Evolutionary conservation across 2,113 vertebrate species (phyloP).

Genomic region (Actenoides lindsayi): DNA sequence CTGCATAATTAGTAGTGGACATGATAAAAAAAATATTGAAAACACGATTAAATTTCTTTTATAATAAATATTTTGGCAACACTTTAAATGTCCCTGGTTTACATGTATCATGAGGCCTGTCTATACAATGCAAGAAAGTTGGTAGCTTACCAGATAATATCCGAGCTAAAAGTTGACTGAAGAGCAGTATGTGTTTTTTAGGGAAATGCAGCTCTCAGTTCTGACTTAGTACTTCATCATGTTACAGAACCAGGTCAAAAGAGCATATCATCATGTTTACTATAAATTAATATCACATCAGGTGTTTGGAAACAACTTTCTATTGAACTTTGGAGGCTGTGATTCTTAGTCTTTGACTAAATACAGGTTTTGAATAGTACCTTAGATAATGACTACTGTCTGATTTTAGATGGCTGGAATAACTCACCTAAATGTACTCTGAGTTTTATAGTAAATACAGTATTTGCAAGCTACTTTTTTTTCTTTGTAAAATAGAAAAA

Average conservation of each 20-base stretch:
- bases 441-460: neutral
- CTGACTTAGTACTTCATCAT: neutral
- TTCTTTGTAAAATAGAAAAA: neutral
- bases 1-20: neutral
- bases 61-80: neutral
- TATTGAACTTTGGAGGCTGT: neutral
- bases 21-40: neutral
- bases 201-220: neutral
- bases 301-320: neutral
- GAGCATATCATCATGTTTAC: neutral
- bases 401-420: neutral
- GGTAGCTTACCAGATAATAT: accelerated
- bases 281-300: neutral
- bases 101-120: neutral
- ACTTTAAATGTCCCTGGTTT: neutral
- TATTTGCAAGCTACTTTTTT: neutral
- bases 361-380: neutral
- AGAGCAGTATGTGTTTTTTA: neutral
- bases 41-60: neutral
- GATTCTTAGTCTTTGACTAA: neutral
- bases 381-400: neutral
- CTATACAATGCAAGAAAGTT: neutral
- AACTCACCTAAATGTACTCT: neutral
- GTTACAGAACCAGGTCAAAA: neutral
- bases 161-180: neutral